phyloP scores from a whole-genome alignment of 1,140 invertebrate genomes.

The Oedothorax gibbosus region DNA sequence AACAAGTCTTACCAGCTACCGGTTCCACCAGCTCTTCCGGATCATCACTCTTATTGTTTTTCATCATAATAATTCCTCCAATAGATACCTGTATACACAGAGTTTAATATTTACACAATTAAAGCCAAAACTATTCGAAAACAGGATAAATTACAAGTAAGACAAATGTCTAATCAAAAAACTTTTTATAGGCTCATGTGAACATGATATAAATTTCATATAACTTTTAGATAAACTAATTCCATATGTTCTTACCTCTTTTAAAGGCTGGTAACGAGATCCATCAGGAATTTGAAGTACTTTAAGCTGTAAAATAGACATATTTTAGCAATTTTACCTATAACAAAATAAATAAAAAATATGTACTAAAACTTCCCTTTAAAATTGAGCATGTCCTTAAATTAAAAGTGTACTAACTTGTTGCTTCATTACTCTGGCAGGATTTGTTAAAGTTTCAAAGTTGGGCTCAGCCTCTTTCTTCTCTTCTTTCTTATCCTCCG shows the following conservation, averaged over 20 bases:
- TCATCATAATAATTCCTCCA: constrained; percentile 94
- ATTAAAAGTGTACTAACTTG: constrained; percentile 72
- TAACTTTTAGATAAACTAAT: constrained; percentile 22
- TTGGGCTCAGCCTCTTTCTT: constrained; percentile 81
- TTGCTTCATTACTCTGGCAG: constrained; percentile 91
- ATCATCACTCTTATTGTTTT: constrained; percentile 81
- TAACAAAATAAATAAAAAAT: not conserved
- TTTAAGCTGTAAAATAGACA: constrained; percentile 75
- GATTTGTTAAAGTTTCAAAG: constrained; percentile 94
- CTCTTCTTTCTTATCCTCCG: constrained; percentile 73
- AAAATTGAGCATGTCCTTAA: not conserved
- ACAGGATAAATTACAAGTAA: not conserved
- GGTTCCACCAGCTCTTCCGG: constrained; percentile 91
- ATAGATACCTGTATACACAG: constrained; percentile 74
- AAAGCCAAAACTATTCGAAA: not conserved
- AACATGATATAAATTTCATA: not conserved
- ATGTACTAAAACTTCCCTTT: not conserved
- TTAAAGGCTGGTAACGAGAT: constrained; percentile 84
- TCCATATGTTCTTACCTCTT: constrained; percentile 74
- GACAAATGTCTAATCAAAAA: not conserved
- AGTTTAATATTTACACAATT: not conserved
- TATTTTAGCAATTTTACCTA: not conserved
- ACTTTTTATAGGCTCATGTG: too few relatives aligned
- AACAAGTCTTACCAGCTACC: constrained; percentile 76
- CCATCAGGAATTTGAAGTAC: constrained; percentile 85